These are phyloP conservation scores for Eupithecia abbreviata DNA, from an alignment of 2,888 invertebrate genomes.

Conservation along the genomic window DNA sequence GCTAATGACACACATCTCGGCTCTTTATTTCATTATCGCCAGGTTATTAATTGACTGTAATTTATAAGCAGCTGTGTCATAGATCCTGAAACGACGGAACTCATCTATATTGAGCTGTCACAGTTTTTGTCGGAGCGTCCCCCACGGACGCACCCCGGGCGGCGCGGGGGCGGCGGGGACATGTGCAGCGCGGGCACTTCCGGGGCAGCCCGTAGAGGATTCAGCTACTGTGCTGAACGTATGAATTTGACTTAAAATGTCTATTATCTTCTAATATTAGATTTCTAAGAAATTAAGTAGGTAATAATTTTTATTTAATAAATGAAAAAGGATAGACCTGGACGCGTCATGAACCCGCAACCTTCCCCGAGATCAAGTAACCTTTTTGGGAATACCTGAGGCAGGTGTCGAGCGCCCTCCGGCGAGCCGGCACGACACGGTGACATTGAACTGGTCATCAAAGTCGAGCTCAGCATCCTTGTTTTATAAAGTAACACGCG, in stretches of 20 bases:
- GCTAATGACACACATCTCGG: conserved; percentile 30
- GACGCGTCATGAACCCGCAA: background rate
- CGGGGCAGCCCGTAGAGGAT: too few species aligned
- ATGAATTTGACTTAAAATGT: too few species aligned
- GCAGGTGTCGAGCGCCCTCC: too few species aligned
- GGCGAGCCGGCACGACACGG: too few species aligned
- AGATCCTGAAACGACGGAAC: conserved; percentile 7
- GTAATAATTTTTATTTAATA: too few species aligned
- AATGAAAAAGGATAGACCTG: background rate
- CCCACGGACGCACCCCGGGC: background rate
- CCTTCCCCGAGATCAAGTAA: background rate
- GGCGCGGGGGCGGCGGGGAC: background rate
- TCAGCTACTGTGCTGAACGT: too few species aligned
- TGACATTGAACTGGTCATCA: background rate
- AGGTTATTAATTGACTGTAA: conserved; percentile 19
- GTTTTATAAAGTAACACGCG: background rate
- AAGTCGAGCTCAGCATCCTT: background rate
- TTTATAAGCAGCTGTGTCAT: conserved; percentile 19
- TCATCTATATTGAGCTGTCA: conserved; percentile 11
- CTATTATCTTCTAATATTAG: too few species aligned
- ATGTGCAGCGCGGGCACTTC: background rate
- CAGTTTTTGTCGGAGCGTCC: background rate
- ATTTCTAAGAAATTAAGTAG: too few species aligned
- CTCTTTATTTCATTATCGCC: conserved; percentile 42
- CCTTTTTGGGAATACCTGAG: too few species aligned